Evolutionary conservation across 2,797 vertebrate genomes (phyloP).

Genomic region (Lates japonicus): DNA sequence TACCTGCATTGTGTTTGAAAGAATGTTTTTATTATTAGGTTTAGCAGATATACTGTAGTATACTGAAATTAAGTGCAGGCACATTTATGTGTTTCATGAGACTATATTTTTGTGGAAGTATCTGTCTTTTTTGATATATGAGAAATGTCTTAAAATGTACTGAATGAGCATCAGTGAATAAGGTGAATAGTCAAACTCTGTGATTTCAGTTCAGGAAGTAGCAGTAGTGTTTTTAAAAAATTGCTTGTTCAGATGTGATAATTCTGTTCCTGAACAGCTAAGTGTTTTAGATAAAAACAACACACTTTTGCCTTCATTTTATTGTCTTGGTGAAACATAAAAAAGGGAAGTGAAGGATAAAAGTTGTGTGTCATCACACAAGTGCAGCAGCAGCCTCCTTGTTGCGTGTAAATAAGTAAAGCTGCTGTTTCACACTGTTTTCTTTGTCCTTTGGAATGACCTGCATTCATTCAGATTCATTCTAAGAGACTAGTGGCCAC

Average conservation of each 20-base stretch:
- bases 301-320: not conserved
- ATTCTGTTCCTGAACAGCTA: not conserved
- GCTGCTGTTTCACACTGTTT: constrained; percentile 38
- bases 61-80: not conserved
- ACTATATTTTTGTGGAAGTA: not conserved
- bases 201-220: constrained; percentile 42
- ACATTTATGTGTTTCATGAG: constrained; percentile 1
- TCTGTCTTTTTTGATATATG: not conserved
- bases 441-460: constrained; percentile 44
- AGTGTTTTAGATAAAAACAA: not conserved
- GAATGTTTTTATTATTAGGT: not conserved
- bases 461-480: constrained; percentile 7
- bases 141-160: not conserved
- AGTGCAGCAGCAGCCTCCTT: not conserved
- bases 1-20: not conserved
- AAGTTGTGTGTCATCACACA: constrained; percentile 27
- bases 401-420: constrained; percentile 40
- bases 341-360: constrained; percentile 34
- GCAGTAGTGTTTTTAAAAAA: not conserved
- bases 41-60: not conserved
- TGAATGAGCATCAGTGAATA: not conserved
- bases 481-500: constrained; percentile 1
- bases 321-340: not conserved
- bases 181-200: not conserved
- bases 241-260: not conserved